Percentiles rank a stretch among this genome's conserved stretches.
phyloP scores from a whole-genome alignment of 2,888 invertebrate species.

The Lasius fuliginosus region DNA sequence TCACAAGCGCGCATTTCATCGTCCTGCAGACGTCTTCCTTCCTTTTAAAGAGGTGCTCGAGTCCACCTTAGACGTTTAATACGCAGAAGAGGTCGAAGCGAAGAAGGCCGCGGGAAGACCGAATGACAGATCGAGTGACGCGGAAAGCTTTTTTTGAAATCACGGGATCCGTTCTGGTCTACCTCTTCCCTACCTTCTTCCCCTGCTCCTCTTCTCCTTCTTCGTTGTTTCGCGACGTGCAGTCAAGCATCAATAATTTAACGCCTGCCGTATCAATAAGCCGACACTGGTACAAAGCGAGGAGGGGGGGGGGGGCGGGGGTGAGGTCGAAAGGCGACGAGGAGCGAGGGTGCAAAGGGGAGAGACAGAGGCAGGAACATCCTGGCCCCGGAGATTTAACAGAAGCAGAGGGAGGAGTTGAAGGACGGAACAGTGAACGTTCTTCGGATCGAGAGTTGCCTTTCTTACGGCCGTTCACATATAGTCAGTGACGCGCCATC shows the following conservation, averaged over 20 bases:
- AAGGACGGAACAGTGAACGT: constrained; percentile 69
- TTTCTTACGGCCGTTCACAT: constrained; percentile 81
- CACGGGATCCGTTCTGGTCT: constrained; percentile 72
- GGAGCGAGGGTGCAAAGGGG: constrained; percentile 42
- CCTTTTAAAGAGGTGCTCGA: constrained; percentile 69
- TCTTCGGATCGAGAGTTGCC: constrained; percentile 77
- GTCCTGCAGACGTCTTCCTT: constrained; percentile 64
- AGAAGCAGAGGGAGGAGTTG: constrained; percentile 50
- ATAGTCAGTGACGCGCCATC: constrained; percentile 80
- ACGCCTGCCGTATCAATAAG: constrained; percentile 80
- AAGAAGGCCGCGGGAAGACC: constrained; percentile 52
- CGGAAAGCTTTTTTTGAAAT: constrained; percentile 78
- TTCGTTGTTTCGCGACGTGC: constrained; percentile 69
- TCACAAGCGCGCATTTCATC: constrained; percentile 71
- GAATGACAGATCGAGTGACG: constrained; percentile 66
- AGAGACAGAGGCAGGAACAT: constrained; percentile 39
- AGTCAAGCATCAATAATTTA: constrained; percentile 82
- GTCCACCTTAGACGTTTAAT: constrained; percentile 41
- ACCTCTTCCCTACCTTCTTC: constrained; percentile 19
- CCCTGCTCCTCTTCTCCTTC: constrained; percentile 49
- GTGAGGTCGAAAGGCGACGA: constrained; percentile 3
- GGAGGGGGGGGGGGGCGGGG: constrained; percentile 36
- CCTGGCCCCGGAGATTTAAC: constrained; percentile 17
- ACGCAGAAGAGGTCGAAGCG: constrained; percentile 55
- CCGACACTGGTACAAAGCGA: constrained; percentile 32